Evolutionary conservation across 2,888 invertebrate genomes (phyloP), one percentile per base, ranked within the genome.

Genomic region (Steinernema hermaphroditum): DNA sequence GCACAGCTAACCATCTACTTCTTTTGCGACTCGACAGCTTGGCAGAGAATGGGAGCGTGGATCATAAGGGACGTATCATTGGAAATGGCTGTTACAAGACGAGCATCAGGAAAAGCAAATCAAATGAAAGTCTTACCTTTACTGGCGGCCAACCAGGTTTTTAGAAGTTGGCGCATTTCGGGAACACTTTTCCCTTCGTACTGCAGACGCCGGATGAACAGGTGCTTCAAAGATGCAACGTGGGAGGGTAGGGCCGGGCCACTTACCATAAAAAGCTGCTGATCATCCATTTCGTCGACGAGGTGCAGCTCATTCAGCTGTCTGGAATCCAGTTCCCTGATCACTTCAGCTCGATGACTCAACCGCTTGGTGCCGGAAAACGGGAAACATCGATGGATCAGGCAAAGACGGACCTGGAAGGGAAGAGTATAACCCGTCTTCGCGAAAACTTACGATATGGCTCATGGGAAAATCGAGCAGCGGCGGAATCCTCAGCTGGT

Each of bases 171-270:
- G 16, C 76, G 77, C 74, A 81, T 76, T 73, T 82, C 77, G 22
- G 73, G 72, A 34, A 75, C 76, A 14, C 68, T 75, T 41, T 75
- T 74, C 41, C 73, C 73, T n/a, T 71, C 72, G 73, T 79, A 82
- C 46, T 80, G 76, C 29, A 82, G 73, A 34, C 80, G 78, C 8
- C 82, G 81, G 62, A 82, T 77, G 75, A 70, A 75, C 75, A 75
- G 27, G 14, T 72, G 54, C 54, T 54, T 6, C 14, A 54, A 54
- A 37, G 37, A 24, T 9, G 54, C 14, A 54, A 24, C 27, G 4
- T 24, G 19, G 6, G 12, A 54, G 27, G 54, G 37, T 12, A 12
- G 37, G 6, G 37, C 6, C 37, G 37, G 49, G 50, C 4, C 6
- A 24, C 27, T 27, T 8, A 54, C 54, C 54, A 54, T 54, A 16